These are phyloP conservation scores for Agapostemon virescens DNA, from an alignment of 2,888 invertebrate species.

Conservation along the genomic window DNA sequence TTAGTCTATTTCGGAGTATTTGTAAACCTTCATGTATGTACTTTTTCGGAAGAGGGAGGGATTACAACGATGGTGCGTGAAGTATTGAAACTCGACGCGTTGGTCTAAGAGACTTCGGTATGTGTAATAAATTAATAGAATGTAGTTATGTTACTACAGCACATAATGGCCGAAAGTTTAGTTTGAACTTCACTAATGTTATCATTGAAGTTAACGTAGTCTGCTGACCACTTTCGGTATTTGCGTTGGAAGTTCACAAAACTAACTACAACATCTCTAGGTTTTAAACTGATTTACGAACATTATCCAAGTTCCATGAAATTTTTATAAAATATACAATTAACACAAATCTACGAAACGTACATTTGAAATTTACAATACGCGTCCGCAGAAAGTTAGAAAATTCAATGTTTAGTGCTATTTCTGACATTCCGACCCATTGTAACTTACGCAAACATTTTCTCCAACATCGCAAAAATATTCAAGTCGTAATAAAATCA, in stretches of 20 bases:
- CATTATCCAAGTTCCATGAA: no score
- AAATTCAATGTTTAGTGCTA: no score
- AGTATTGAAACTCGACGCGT: neutral
- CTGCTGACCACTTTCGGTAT: neutral
- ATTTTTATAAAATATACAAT: no score
- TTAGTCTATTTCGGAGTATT: neutral
- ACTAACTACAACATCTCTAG: neutral
- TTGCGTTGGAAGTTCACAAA: neutral
- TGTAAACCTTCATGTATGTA: neutral
- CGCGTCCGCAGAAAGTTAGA: no score
- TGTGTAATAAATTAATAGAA: conserved; percentile 4
- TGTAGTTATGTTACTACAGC: neutral
- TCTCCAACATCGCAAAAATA: no score
- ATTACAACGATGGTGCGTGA: neutral
- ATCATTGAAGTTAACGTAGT: conserved; percentile 2
- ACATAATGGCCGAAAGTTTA: neutral
- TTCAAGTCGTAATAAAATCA: no score
- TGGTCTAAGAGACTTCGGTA: neutral
- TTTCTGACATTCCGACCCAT: no score
- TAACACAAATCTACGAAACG: no score
- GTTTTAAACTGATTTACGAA: neutral
- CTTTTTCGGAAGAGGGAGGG: neutral
- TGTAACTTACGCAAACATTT: no score
- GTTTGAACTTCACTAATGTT: conserved; percentile 5
- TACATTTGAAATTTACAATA: no score